Percentiles rank a stretch among this genome's conserved stretches.
These are phyloP conservation scores for Dendropsophus ebraccatus DNA, from an alignment of 2,113 vertebrate species.

Conservation along the genomic window DNA sequence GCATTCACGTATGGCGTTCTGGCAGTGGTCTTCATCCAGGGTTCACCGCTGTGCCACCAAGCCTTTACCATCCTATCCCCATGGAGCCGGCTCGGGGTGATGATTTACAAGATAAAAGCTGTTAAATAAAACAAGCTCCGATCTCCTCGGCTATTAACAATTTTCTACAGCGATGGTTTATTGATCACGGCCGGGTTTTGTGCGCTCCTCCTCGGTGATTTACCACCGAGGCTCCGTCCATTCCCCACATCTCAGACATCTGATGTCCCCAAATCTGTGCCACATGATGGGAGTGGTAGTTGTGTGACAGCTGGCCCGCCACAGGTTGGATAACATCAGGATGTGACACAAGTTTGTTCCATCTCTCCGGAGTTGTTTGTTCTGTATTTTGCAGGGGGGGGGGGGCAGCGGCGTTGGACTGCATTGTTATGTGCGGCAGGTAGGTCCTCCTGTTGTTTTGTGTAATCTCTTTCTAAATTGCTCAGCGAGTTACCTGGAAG, in stretches of 20 bases:
- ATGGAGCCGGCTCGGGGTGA: background rate
- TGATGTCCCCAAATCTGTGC: too few species aligned
- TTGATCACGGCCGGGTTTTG: conserved; percentile 27
- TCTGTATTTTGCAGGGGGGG: background rate
- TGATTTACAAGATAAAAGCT: conserved; percentile 31
- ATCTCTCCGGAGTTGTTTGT: background rate
- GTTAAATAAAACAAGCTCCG: conserved; percentile 34
- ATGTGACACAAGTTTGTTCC: background rate
- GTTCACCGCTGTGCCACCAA: background rate
- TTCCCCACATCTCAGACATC: background rate
- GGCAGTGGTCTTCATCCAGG: too few species aligned
- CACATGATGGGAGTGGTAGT: too few species aligned
- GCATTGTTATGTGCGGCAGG: conserved; percentile 33
- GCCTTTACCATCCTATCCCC: too few species aligned
- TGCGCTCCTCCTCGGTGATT: background rate
- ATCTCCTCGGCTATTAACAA: conserved; percentile 34
- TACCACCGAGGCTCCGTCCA: too few species aligned
- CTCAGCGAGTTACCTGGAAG: conserved; percentile 18
- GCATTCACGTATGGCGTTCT: too few species aligned
- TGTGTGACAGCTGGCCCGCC: too few species aligned
- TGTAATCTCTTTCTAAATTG: conserved; percentile 45
- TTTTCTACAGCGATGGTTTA: conserved; percentile 46
- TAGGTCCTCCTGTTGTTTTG: conserved; percentile 37
- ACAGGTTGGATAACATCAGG: too few species aligned
- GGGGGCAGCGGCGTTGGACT: background rate